These are phyloP conservation scores for Psilanteris sp. DNA, from an alignment of 1,140 invertebrate genomes.

Conservation along the genomic window DNA sequence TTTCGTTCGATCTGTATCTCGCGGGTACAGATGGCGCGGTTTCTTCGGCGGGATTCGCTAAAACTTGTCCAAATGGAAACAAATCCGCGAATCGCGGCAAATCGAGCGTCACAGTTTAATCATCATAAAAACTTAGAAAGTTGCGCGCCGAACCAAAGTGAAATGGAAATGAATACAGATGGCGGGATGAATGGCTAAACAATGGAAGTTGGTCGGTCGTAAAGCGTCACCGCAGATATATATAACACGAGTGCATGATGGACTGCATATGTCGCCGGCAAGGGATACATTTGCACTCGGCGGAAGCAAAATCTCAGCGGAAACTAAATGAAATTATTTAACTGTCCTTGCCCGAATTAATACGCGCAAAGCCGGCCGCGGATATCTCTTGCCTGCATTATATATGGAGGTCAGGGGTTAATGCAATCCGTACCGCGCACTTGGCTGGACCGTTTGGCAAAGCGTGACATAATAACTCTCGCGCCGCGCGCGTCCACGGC, in stretches of 20 bases:
- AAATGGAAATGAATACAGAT: constrained; percentile 26
- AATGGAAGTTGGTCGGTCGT: constrained; percentile 53
- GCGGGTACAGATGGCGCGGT: no score
- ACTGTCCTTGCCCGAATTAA: constrained; percentile 57
- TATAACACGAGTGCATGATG: constrained; percentile 46
- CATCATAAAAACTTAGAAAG: not conserved
- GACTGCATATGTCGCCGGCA: constrained; percentile 53
- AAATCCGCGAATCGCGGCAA: no score
- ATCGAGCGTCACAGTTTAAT: no score
- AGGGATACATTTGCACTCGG: constrained; percentile 49
- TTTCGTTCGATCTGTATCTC: no score
- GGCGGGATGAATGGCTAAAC: constrained; percentile 34
- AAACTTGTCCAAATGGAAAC: no score
- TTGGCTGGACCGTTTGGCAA: constrained; percentile 37
- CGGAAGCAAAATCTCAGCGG: constrained; percentile 56
- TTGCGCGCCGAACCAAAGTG: no score
- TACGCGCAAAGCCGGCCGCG: constrained; percentile 43
- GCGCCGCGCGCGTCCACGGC: no score
- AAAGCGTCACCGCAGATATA: constrained; percentile 51
- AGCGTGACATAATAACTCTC: constrained; percentile 20
- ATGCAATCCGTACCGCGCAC: constrained; percentile 40
- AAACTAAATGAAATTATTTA: constrained; percentile 61
- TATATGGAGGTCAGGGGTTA: constrained; percentile 43
- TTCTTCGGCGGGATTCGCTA: no score
- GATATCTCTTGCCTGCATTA: constrained; percentile 53